A percentile compares a stretch with the other conserved stretches of the same genome.
Evolutionary conservation across 2,113 vertebrate species (phyloP).

Genomic region (Solenodon paradoxus): DNA sequence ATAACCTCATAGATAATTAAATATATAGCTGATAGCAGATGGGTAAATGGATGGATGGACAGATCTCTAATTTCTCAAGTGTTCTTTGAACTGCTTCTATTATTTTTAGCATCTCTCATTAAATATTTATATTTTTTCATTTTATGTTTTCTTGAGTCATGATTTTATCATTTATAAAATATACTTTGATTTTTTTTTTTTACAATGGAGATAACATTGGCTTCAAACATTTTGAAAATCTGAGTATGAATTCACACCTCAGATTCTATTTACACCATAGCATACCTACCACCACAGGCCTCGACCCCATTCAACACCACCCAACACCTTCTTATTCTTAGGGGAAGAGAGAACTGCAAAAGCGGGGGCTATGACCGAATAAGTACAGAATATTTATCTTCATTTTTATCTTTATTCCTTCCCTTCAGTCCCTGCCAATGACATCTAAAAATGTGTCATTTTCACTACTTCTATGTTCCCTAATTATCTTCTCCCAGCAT

Average conservation of each 20-base stretch:
- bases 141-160: background rate
- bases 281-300: too few species aligned
- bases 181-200: too few species aligned
- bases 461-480: background rate
- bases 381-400: too few species aligned
- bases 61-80: background rate
- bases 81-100: background rate
- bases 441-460: background rate
- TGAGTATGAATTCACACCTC: too few species aligned
- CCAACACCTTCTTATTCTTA: background rate
- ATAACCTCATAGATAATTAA: background rate
- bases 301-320: too few species aligned
- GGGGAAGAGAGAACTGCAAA: background rate
- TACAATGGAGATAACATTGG: too few species aligned
- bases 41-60: background rate
- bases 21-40: background rate
- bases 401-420: background rate
- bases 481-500: background rate
- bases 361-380: background rate
- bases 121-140: background rate
- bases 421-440: background rate
- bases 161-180: background rate
- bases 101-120: background rate
- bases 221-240: too few species aligned
- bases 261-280: too few species aligned